Conservation (phyloP, 1,140 invertebrate genomes). For the Caerostris extrusa region DNA sequence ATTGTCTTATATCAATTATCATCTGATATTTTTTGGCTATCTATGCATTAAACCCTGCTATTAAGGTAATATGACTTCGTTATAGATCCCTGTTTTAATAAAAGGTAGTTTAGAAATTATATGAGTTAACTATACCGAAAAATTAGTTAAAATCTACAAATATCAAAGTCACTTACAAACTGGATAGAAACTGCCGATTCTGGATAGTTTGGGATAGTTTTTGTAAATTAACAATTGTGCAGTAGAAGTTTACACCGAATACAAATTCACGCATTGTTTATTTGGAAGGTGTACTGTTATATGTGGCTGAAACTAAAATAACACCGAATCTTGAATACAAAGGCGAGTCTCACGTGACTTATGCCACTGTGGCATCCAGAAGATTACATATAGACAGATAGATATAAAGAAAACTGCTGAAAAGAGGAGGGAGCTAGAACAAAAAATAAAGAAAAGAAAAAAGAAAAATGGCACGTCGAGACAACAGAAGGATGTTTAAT, state of each 20-base stretch:
- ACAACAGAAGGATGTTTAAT: conserved; percentile 77
- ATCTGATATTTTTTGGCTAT: too few relatives aligned
- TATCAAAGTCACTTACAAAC: too few relatives aligned
- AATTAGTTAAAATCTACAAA: too few relatives aligned
- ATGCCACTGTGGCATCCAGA: background rate
- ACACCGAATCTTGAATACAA: conserved; percentile 41
- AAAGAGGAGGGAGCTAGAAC: conserved; percentile 29
- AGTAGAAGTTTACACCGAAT: background rate
- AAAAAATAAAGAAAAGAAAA: background rate
- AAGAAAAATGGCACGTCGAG: conserved; percentile 63
- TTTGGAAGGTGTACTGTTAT: background rate
- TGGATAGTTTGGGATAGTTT: too few relatives aligned
- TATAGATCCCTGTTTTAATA: too few relatives aligned
- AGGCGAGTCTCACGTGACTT: conserved; percentile 40
- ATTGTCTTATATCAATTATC: too few relatives aligned
- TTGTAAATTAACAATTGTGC: too few relatives aligned
- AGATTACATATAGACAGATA: conserved; percentile 56
- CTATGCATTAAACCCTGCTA: too few relatives aligned
- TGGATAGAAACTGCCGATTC: too few relatives aligned
- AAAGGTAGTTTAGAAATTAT: too few relatives aligned
- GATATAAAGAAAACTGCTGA: conserved; percentile 59
- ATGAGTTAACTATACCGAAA: too few relatives aligned
- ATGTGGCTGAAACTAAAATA: conserved; percentile 17
- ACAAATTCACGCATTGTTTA: background rate
- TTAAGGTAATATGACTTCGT: too few relatives aligned